A percentile compares a stretch with the other conserved stretches of the same genome.
These are phyloP conservation scores for Eristalinus sepulchralis DNA, from an alignment of 2,888 invertebrate species.

Conservation along the genomic window DNA sequence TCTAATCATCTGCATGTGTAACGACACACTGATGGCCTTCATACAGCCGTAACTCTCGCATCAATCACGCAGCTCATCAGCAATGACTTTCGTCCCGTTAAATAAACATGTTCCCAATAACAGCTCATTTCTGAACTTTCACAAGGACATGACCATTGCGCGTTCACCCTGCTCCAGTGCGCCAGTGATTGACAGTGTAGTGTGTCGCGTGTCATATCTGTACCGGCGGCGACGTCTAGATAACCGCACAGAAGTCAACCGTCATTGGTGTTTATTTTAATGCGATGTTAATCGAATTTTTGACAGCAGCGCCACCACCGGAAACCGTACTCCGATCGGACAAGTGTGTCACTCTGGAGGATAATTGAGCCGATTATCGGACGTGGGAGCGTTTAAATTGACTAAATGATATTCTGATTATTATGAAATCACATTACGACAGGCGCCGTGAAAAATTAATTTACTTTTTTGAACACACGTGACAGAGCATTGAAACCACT, in stretches of 20 bases:
- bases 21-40: too few relatives aligned
- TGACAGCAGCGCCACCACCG: slow-evolving; percentile 20
- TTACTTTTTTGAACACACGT: background rate
- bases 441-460: background rate
- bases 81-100: too few relatives aligned
- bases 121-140: too few relatives aligned
- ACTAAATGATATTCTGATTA: slow-evolving; percentile 44
- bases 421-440: slow-evolving; percentile 35
- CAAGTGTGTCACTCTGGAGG: slow-evolving; percentile 15
- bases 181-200: background rate
- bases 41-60: too few relatives aligned
- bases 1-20: too few relatives aligned
- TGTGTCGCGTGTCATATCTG: slow-evolving; percentile 15
- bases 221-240: background rate
- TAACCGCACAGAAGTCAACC: slow-evolving; percentile 11
- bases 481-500: background rate
- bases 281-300: slow-evolving; percentile 39
- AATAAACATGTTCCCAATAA: too few relatives aligned
- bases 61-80: too few relatives aligned
- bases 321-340: background rate
- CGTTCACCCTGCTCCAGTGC: too few relatives aligned
- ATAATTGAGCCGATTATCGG: slow-evolving; percentile 36
- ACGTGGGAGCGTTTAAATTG: slow-evolving; percentile 38
- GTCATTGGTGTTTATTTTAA: slow-evolving; percentile 5
- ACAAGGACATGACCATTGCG: too few relatives aligned